Evolutionary conservation across 2,888 invertebrate genomes (phyloP), one percentile per base, ranked within the genome.

Genomic region (Himalopsyche kuldschensis): DNA sequence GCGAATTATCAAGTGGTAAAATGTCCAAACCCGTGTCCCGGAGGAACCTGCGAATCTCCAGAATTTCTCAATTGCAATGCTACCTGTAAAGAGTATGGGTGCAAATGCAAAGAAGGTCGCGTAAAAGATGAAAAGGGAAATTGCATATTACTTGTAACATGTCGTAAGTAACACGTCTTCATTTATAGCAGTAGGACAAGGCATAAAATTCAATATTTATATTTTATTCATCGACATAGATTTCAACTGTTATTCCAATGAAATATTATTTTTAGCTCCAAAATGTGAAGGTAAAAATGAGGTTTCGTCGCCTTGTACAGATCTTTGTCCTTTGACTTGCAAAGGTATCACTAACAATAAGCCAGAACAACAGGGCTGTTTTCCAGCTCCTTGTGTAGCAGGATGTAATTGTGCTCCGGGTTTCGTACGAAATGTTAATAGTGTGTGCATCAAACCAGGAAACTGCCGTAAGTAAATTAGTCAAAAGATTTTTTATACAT

Each of bases 381-480:
- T 24, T 24, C 55, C n/a, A 55, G 75, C 63, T 6, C 31, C 41
- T 15, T 82, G 82, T 27, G 69, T 30, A 46, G 46, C 79, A 20
- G 63, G 77, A 31, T 82, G 82, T 27, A 75, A 79, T 8, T 82
- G 82, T 46, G 55, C 46, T 27, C n/a, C 24, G 30, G 82, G 75
- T 30, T 82, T 63, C 32, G 31, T 41, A 20, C 63, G 69, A 30
- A 79, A 82, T 46, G 63, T 24, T 20, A 75, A 69, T 4, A 75
- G 75, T 78, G 24, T 32, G 20, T 82, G 82, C n/a, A 47, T 82
- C 32, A 69, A 79, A 79, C 20, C 48, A 46, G 75, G 24, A n/a
- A n/a, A 55, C 6, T 55, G 55, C 4, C n/a, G 55, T 55, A 55
- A 24, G 55, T 55, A 3, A 24, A 55, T 10, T 1, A 55, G 24